These are phyloP conservation scores for Hybognathus amarus DNA, from an alignment of 2,797 vertebrate genomes.

Conservation along the genomic window DNA sequence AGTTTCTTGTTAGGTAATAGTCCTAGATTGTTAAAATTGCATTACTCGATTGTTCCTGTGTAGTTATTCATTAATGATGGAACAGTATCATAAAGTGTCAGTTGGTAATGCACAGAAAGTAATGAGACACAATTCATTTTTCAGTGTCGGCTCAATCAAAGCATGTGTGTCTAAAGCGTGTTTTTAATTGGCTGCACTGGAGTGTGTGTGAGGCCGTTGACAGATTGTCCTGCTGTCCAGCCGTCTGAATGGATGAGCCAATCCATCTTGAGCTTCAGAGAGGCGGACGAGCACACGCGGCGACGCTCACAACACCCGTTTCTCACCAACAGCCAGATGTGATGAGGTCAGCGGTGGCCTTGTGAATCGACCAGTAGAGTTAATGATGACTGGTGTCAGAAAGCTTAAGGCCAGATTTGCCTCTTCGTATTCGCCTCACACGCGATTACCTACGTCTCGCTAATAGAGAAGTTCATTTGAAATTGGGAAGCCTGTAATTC, in stretches of 20 bases:
- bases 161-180: neutral
- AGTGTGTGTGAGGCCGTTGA: constrained; percentile 32
- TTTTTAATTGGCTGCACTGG: constrained; percentile 29
- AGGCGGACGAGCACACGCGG: constrained; percentile 73
- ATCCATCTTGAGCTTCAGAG: constrained; percentile 80
- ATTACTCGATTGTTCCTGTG: neutral
- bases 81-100: neutral
- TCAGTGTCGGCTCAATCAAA: neutral
- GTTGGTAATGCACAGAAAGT: neutral
- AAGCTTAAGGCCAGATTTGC: constrained; percentile 67
- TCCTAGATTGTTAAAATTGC: neutral
- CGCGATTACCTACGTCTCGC: constrained; percentile 46
- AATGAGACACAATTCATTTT: neutral
- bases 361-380: constrained; percentile 71
- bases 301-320: constrained; percentile 75
- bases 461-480: constrained; percentile 58
- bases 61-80: neutral
- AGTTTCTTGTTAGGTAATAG: neutral
- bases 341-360: constrained; percentile 73
- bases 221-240: constrained; percentile 70
- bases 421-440: constrained; percentile 67
- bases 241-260: constrained; percentile 75
- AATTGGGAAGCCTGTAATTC: constrained; percentile 43
- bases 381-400: constrained; percentile 87
- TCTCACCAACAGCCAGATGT: constrained; percentile 81